phyloP scores from a whole-genome alignment of 2,888 invertebrate species.

The Agrotis exclamationis region DNA sequence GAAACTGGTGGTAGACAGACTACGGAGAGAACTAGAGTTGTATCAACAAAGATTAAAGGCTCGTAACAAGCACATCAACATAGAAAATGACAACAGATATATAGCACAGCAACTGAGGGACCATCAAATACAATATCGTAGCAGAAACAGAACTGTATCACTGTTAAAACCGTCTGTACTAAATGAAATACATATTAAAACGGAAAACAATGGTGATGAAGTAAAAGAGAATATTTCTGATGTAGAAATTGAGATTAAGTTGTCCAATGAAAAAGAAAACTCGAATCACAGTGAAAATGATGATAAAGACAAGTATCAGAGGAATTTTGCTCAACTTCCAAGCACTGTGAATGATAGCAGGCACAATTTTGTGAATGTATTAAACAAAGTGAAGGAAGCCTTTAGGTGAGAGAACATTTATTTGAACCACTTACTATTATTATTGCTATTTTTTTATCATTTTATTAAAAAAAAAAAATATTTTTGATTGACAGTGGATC shows the following conservation, averaged over 20 bases:
- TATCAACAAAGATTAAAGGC: slow-evolving; percentile 88
- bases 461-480: not conserved
- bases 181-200: slow-evolving; percentile 86
- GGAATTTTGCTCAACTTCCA: slow-evolving; percentile 77
- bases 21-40: slow-evolving; percentile 90
- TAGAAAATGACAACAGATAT: slow-evolving; percentile 85
- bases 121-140: slow-evolving; percentile 83
- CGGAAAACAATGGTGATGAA: slow-evolving; percentile 81
- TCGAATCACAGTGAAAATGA: slow-evolving; percentile 81
- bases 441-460: not conserved
- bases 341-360: slow-evolving; percentile 82
- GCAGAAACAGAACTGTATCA: slow-evolving; percentile 81
- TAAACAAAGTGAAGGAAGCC: slow-evolving; percentile 87
- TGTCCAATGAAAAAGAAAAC: slow-evolving; percentile 82
- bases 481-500: slow-evolving; percentile 68
- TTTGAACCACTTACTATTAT: not conserved
- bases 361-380: slow-evolving; percentile 84
- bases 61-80: slow-evolving; percentile 84
- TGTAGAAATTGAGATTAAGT: slow-evolving; percentile 82
- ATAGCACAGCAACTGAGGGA: slow-evolving; percentile 87
- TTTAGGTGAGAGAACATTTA: slow-evolving; percentile 78
- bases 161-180: slow-evolving; percentile 87
- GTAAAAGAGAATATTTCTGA: slow-evolving; percentile 80
- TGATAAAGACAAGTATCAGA: slow-evolving; percentile 79
- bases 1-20: slow-evolving; percentile 91